Base-by-base conservation (phyloP, 2,888 invertebrate genomes). In the Andrena chrysosceles region DNA sequence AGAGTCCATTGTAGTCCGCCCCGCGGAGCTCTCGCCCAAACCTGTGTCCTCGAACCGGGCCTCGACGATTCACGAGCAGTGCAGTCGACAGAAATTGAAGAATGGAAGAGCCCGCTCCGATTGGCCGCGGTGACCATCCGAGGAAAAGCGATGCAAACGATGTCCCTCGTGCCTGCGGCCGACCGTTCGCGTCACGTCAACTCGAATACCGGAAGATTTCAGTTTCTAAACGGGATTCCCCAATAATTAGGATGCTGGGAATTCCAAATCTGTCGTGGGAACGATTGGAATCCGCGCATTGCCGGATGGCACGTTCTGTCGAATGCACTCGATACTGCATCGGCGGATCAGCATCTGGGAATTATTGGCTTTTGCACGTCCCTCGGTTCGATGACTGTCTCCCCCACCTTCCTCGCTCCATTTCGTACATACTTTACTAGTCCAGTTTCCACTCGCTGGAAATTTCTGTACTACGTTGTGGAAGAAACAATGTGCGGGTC, bases 171-270 rank as follows among this genome's bases (percentile, higher is more conserved):
- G 48, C 26, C 74, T 67, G 59, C 48, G 20, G 59, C 8, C 23
- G 74, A 48, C 49, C 42, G 68, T 35, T n/a, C 42, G 48, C 33
- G 26, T 52, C 49, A 20, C 33, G 70, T 16, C 42, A n/a, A n/a
- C 16, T 66, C 29, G 60, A 33, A 71, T 62, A 20, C 63, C 63
- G 26, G 16, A 56, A 23, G 54, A 63, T 69, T 77, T 70, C 29
- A 48, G 56, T 56, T 64, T 70, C 33, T 64, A 71, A 64, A 49
- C 64, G n/a, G 29, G 71, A 71, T 71, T 67, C 60, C 49, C 23
- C 59, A 59, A 71, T 71, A 77, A 77, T 77, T 71, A 77, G 77
- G 70, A 77, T 77, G 59, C 71, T 52, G 60, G 8, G 66, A 16
- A 77, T 67, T 77, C 77, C 77, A 3, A 29, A 59, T 66, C 59